Percentiles rank a stretch among this genome's conserved stretches.
Conservation (phyloP, 2,797 vertebrate genomes). For the Sparus aurata region DNA sequence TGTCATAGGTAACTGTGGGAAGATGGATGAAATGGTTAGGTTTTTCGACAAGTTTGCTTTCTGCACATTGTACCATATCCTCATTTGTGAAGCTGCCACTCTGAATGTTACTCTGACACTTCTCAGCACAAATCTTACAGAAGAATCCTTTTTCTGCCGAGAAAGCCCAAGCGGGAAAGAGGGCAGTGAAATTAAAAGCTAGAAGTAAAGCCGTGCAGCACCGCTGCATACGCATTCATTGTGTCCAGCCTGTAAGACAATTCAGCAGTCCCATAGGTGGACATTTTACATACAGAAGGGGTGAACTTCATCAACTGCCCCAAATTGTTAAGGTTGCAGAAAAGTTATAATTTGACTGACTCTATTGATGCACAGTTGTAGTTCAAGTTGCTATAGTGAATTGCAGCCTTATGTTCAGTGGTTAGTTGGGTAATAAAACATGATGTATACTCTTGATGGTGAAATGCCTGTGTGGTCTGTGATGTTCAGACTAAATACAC, state of each 20-base stretch:
- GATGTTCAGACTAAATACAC: slow-evolving; percentile 1
- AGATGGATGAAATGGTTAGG: not conserved
- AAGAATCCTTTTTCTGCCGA: too few relatives aligned
- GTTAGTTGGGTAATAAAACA: not conserved
- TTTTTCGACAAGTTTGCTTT: not conserved
- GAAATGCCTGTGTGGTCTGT: not conserved
- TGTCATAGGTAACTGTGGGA: not conserved
- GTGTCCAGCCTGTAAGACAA: not conserved
- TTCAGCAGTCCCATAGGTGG: not conserved
- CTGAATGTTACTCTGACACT: not conserved
- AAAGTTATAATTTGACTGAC: not conserved
- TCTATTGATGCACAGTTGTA: not conserved
- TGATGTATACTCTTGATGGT: not conserved
- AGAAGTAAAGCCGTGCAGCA: too few relatives aligned
- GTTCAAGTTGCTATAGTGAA: not conserved
- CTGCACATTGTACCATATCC: not conserved
- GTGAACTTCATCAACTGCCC: not conserved
- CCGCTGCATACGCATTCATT: too few relatives aligned
- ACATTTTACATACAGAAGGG: not conserved
- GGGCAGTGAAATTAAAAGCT: too few relatives aligned
- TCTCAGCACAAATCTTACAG: not conserved
- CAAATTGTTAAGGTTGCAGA: not conserved
- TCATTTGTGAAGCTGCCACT: not conserved
- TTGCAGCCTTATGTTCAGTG: slow-evolving; percentile 1
- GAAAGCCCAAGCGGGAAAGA: too few relatives aligned